Evolutionary conservation across 2,797 vertebrate genomes (phyloP).

Genomic region (Toxotes lorentzi): DNA sequence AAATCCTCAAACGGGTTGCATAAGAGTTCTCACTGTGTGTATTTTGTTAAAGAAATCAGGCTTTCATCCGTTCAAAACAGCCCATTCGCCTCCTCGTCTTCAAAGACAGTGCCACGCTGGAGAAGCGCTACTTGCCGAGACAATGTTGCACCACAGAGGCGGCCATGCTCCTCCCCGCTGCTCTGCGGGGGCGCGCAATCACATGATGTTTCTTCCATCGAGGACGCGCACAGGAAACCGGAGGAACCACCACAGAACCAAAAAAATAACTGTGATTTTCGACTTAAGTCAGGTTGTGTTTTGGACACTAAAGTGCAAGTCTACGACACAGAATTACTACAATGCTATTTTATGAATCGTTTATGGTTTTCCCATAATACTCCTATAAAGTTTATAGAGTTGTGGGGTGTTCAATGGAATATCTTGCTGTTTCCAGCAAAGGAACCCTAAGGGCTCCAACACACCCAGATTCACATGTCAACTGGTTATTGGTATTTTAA

Average conservation of each 20-base stretch:
- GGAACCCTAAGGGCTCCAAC: background rate
- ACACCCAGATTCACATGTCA: background rate
- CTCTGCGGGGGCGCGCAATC: slow-evolving; percentile 72
- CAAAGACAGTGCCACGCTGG: slow-evolving; percentile 76
- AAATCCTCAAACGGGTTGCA: slow-evolving; percentile 47
- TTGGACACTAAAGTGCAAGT: background rate
- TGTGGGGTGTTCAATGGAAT: no score
- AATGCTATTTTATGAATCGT: background rate
- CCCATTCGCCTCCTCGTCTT: slow-evolving; percentile 13
- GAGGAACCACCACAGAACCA: background rate
- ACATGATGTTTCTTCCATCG: slow-evolving; percentile 60
- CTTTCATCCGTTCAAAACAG: slow-evolving; percentile 28
- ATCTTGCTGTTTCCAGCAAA: background rate
- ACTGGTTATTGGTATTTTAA: background rate
- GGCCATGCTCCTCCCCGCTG: slow-evolving; percentile 49
- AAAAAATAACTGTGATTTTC: background rate
- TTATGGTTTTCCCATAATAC: background rate
- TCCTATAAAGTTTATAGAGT: background rate
- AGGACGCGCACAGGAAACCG: slow-evolving; percentile 54
- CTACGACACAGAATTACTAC: background rate
- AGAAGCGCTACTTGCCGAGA: slow-evolving; percentile 43
- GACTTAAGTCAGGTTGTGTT: background rate
- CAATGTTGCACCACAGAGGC: slow-evolving; percentile 53
- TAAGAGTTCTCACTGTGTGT: slow-evolving; percentile 27
- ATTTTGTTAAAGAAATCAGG: slow-evolving; percentile 38